Evolutionary conservation across 2,797 vertebrate genomes (phyloP).

Genomic region (Acanthurus lineatus): DNA sequence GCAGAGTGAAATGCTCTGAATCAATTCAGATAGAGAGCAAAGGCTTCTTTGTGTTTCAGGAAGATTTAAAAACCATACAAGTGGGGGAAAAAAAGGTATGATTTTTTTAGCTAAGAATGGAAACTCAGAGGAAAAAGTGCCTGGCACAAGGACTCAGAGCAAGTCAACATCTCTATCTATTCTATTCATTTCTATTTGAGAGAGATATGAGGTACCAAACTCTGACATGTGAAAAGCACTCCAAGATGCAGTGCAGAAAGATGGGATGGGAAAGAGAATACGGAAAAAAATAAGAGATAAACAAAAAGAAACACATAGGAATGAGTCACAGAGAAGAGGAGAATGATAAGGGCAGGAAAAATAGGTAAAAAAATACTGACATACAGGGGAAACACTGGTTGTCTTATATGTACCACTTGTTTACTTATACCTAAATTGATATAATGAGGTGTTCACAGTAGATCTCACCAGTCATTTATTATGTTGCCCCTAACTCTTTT

Average conservation of each 20-base stretch:
- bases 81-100: not conserved
- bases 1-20: conserved; percentile 25
- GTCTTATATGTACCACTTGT: not conserved
- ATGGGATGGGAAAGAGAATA: not conserved
- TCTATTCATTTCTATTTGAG: not conserved
- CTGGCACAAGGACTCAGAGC: not conserved
- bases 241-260: not conserved
- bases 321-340: not conserved
- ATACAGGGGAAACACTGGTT: not conserved
- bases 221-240: not conserved
- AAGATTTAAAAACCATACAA: conserved; percentile 16
- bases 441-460: no score
- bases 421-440: no score
- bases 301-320: not conserved
- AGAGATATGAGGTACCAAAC: not conserved
- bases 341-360: not conserved
- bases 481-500: not conserved
- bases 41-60: conserved; percentile 18
- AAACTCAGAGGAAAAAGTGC: not conserved
- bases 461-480: not conserved
- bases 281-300: not conserved
- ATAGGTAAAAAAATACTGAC: not conserved
- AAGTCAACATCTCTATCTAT: not conserved
- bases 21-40: conserved; percentile 36
- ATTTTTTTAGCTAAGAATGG: not conserved